Percentiles rank a stretch among this genome's conserved stretches.
phyloP scores from a whole-genome alignment of 2,113 vertebrate genomes.

The Amblyopsis rosae region DNA sequence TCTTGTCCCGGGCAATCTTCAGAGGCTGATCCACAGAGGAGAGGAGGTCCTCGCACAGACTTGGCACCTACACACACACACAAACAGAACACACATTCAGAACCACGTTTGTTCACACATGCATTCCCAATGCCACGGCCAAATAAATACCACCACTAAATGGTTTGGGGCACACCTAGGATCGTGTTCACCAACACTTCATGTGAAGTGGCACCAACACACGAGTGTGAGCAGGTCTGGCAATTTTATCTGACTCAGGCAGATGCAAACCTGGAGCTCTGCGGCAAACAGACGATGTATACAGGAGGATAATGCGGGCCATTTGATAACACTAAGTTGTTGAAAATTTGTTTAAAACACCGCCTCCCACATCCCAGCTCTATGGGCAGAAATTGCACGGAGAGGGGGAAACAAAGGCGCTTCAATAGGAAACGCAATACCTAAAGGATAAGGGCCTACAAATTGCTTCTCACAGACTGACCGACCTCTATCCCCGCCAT shows the following conservation, averaged over 20 bases:
- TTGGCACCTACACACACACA: slow-evolving; percentile 83
- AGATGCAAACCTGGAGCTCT: slow-evolving; percentile 8
- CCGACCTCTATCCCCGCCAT: slow-evolving; percentile 29
- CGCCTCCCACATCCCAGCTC: slow-evolving; percentile 40
- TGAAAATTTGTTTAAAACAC: slow-evolving; percentile 19
- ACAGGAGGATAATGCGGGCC: background rate
- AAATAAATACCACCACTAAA: background rate
- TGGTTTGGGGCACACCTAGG: background rate
- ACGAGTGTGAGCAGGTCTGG: background rate
- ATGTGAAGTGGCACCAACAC: background rate
- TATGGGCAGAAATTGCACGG: slow-evolving; percentile 16
- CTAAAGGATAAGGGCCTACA: slow-evolving; percentile 57
- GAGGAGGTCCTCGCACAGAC: slow-evolving; percentile 96
- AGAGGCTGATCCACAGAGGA: slow-evolving; percentile 98
- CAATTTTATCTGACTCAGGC: slow-evolving; percentile 11
- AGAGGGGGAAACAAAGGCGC: slow-evolving; percentile 29
- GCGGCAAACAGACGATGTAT: too few relatives aligned
- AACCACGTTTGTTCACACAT: too few relatives aligned
- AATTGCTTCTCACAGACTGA: slow-evolving; percentile 71
- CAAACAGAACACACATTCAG: slow-evolving; percentile 3
- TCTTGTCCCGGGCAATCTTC: slow-evolving; percentile 96
- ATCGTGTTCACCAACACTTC: background rate
- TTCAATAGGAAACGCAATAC: slow-evolving; percentile 56
- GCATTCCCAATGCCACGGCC: too few relatives aligned
- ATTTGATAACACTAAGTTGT: slow-evolving; percentile 12